phyloP scores from a whole-genome alignment of 2,113 vertebrate species.

The Campylorhamphus procurvoides region DNA sequence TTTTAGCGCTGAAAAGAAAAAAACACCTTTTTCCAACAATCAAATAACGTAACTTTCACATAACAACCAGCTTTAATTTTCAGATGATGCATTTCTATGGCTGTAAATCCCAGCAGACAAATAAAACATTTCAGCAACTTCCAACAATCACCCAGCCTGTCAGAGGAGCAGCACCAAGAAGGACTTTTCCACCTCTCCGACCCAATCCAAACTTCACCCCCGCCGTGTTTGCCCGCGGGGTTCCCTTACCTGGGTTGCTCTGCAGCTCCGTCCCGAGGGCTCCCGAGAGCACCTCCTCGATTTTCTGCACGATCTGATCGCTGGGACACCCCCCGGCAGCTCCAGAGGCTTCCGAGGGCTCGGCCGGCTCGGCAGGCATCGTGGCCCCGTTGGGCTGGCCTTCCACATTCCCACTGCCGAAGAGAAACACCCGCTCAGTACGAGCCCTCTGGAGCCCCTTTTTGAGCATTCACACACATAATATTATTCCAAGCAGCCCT shows the following conservation, averaged over 20 bases:
- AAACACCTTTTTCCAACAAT: neutral
- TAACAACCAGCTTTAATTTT: neutral
- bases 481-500: neutral
- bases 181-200: neutral
- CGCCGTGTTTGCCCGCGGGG: neutral
- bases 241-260: slow-evolving; percentile 77
- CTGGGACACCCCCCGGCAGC: slow-evolving; percentile 74
- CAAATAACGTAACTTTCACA: neutral
- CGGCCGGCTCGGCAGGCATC: slow-evolving; percentile 71
- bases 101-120: neutral
- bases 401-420: slow-evolving; percentile 78
- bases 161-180: neutral
- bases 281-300: slow-evolving; percentile 80
- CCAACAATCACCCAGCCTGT: neutral
- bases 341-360: slow-evolving; percentile 74
- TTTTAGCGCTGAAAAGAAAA: neutral
- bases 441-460: neutral
- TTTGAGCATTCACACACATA: neutral
- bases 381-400: slow-evolving; percentile 83
- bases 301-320: slow-evolving; percentile 80
- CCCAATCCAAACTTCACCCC: neutral
- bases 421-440: slow-evolving; percentile 30
- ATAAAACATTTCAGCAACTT: neutral
- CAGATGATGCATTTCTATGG: neutral
- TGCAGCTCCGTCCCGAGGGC: slow-evolving; percentile 77